Conservation (phyloP, 2,797 vertebrate species). For the Chelon labrosus region DNA sequence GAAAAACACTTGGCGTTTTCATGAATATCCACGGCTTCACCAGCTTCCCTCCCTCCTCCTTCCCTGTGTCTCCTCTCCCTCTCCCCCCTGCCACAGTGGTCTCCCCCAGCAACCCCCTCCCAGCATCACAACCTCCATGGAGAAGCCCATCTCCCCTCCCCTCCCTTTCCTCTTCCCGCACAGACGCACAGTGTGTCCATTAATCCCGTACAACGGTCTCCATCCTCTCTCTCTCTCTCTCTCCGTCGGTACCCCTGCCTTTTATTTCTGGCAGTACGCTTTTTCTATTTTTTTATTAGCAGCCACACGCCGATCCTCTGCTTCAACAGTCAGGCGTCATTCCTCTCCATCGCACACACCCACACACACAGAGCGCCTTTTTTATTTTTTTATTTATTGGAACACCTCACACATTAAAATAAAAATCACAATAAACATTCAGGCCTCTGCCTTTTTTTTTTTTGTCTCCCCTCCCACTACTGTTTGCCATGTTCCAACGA, state of each 20-base stretch:
- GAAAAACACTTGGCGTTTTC: constrained; percentile 66
- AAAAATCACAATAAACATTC: constrained; percentile 25
- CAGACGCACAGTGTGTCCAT: constrained; percentile 62
- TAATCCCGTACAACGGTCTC: constrained; percentile 65
- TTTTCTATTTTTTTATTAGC: constrained; percentile 34
- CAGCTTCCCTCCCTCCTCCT: constrained; percentile 55
- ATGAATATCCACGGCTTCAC: constrained; percentile 71
- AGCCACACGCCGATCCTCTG: constrained; percentile 33
- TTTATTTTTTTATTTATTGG: constrained; percentile 13
- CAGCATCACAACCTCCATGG: constrained; percentile 59
- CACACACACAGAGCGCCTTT: constrained; percentile 31
- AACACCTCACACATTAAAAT: constrained; percentile 23
- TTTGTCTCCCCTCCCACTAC: background rate
- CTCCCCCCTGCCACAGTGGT: constrained; percentile 73
- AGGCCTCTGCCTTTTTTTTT: constrained; percentile 6
- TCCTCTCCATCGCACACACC: constrained; percentile 29
- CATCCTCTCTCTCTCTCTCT: constrained; percentile 47
- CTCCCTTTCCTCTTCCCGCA: constrained; percentile 34
- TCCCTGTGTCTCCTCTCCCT: constrained; percentile 50
- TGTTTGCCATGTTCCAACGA: constrained; percentile 51
- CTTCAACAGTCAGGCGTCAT: constrained; percentile 44
- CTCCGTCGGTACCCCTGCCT: constrained; percentile 41
- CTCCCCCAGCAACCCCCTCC: constrained; percentile 64
- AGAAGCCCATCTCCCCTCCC: constrained; percentile 69
- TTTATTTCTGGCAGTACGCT: constrained; percentile 13